Evolutionary conservation across 2,797 vertebrate genomes (phyloP).

Genomic region (Huso huso): DNA sequence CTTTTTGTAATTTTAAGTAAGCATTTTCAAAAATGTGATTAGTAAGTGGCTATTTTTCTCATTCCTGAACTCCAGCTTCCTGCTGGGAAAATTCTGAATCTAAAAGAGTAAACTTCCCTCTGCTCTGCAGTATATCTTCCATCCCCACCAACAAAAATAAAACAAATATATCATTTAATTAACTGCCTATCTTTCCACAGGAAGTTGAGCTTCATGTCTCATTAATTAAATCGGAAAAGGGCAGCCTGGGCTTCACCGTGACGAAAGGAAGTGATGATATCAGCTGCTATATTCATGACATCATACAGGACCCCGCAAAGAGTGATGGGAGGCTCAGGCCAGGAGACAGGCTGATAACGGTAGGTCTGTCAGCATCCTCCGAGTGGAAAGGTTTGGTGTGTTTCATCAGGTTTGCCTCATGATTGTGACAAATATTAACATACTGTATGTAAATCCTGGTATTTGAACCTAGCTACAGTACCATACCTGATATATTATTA

Average conservation of each 20-base stretch:
- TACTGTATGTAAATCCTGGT: no score
- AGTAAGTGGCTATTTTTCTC: not conserved
- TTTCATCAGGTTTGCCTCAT: no score
- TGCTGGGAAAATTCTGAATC: no score
- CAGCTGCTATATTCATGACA: conserved; percentile 90
- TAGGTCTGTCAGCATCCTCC: conserved; percentile 36
- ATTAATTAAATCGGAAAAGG: conserved; percentile 86
- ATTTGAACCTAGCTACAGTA: no score
- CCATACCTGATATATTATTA: no score
- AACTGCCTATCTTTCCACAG: conserved; percentile 40
- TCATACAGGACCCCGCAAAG: conserved; percentile 93
- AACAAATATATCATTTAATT: no score
- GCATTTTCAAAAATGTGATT: no score
- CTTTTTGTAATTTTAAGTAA: no score
- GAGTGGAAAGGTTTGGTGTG: not conserved
- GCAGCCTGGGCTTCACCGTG: conserved; percentile 94
- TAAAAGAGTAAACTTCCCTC: not conserved
- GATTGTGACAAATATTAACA: no score
- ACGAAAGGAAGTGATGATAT: conserved; percentile 81
- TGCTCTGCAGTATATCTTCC: not conserved
- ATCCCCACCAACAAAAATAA: no score
- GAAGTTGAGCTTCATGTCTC: conserved; percentile 82
- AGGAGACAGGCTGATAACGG: conserved; percentile 88
- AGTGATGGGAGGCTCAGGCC: conserved; percentile 80
- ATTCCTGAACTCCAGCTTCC: no score